phyloP scores from a whole-genome alignment of 92 coral and sea anemone genomes.

The Porites lobata region DNA sequence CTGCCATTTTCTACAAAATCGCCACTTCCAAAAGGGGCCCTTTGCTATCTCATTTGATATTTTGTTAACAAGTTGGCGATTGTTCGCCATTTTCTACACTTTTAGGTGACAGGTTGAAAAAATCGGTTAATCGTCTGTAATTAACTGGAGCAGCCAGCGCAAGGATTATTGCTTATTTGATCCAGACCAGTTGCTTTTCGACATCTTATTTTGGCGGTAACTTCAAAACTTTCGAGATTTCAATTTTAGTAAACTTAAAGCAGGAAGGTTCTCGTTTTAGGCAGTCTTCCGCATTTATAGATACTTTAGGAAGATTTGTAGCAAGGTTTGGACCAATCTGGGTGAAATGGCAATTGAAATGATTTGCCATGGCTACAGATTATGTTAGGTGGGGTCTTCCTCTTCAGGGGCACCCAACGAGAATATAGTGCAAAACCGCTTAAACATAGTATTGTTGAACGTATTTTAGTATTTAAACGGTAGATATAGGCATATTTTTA shows the following conservation, averaged over 20 bases:
- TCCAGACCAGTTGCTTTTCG: constrained; percentile 47
- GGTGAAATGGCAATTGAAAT: constrained; percentile 24
- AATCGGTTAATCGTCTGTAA: not conserved
- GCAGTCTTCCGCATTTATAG: constrained; percentile 3
- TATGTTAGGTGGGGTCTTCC: too few relatives aligned
- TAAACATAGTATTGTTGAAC: too few relatives aligned
- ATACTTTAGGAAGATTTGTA: not conserved
- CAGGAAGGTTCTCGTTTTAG: constrained; percentile 10
- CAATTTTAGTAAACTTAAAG: not conserved
- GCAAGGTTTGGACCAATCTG: constrained; percentile 27
- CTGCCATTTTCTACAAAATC: too few relatives aligned
- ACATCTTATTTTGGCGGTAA: not conserved
- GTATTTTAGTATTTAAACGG: too few relatives aligned
- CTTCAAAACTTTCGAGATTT: constrained; percentile 25
- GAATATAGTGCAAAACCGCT: too few relatives aligned
- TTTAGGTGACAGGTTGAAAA: constrained; percentile 36
- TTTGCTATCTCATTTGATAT: too few relatives aligned
- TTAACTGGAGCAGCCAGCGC: constrained; percentile 43
- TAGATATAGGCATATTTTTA: too few relatives aligned
- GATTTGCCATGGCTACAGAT: constrained; percentile 21
- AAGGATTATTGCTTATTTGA: constrained; percentile 28
- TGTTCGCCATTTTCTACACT: too few relatives aligned
- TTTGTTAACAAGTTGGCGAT: too few relatives aligned
- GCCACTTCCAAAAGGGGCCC: too few relatives aligned
- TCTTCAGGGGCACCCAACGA: too few relatives aligned